Conservation (phyloP, 2,888 invertebrate genomes). For the Clanis bilineata region DNA sequence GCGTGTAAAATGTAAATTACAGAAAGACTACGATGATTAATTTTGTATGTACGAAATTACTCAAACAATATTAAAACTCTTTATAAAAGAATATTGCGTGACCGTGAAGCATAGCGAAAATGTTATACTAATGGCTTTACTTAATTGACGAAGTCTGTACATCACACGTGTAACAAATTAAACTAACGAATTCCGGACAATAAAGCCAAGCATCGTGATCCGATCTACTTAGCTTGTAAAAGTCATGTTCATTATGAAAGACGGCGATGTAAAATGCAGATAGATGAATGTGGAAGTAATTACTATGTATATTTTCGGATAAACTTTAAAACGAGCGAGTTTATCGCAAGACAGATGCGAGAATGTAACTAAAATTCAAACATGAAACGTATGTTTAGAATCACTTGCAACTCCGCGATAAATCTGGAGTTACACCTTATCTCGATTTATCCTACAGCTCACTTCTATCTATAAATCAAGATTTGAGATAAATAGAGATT, state of each 20-base stretch:
- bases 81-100: conserved; percentile 42
- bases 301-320: neutral
- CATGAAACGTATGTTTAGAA: too few relatives aligned
- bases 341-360: too few relatives aligned
- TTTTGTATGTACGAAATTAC: neutral
- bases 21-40: neutral
- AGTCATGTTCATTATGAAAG: conserved; percentile 42
- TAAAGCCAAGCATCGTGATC: conserved; percentile 53
- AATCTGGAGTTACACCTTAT: too few relatives aligned
- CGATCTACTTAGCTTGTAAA: conserved; percentile 61
- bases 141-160: conserved; percentile 60
- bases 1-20: neutral
- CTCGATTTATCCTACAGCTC: too few relatives aligned
- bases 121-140: conserved; percentile 51
- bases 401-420: too few relatives aligned
- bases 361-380: too few relatives aligned
- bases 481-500: too few relatives aligned
- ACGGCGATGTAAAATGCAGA: conserved; percentile 14
- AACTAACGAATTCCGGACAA: conserved; percentile 60
- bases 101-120: conserved; percentile 62
- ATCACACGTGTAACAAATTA: conserved; percentile 65
- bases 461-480: too few relatives aligned
- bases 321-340: neutral
- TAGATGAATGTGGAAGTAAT: conserved; percentile 2
- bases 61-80: neutral